Conservation (phyloP, 2,797 vertebrate genomes). For the Siniperca undulata region DNA sequence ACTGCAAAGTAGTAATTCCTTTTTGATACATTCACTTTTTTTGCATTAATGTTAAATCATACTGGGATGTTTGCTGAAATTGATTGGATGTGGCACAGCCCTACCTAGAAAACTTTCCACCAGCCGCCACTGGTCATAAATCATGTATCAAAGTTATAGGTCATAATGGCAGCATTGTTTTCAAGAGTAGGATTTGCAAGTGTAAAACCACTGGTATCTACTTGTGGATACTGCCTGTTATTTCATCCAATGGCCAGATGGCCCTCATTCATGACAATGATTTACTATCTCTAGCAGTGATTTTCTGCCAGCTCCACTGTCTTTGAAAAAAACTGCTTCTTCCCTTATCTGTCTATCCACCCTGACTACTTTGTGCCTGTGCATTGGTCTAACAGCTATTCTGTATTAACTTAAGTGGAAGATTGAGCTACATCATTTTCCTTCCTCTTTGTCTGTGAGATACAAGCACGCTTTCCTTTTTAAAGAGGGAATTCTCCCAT, state of each 20-base stretch:
- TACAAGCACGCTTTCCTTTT: conserved; percentile 20
- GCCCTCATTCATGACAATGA: conserved; percentile 39
- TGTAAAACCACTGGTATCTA: conserved; percentile 56
- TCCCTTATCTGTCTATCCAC: conserved; percentile 23
- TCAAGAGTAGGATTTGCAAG: conserved; percentile 29
- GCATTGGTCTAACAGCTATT: conserved; percentile 3
- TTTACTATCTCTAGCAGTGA: conserved; percentile 47
- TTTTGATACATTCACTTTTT: too few relatives aligned
- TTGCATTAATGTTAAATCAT: too few relatives aligned
- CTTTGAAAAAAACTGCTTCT: conserved; percentile 24
- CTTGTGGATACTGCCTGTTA: conserved; percentile 56
- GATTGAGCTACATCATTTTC: conserved; percentile 33
- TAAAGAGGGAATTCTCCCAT: conserved; percentile 15
- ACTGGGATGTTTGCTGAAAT: too few relatives aligned
- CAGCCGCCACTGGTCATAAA: conserved; percentile 32
- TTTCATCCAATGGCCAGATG: conserved; percentile 39
- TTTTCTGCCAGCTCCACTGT: conserved; percentile 22
- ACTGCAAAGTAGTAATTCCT: too few relatives aligned
- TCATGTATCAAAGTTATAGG: conserved; percentile 51
- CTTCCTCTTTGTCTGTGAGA: conserved; percentile 32
- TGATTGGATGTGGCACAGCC: too few relatives aligned
- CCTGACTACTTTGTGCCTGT: conserved; percentile 12
- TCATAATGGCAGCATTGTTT: conserved; percentile 41
- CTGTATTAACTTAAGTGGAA: conserved; percentile 19
- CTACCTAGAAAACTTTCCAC: too few relatives aligned